Base-by-base conservation (phyloP, 2,797 vertebrate species). In the Gallinago nigripennis region DNA sequence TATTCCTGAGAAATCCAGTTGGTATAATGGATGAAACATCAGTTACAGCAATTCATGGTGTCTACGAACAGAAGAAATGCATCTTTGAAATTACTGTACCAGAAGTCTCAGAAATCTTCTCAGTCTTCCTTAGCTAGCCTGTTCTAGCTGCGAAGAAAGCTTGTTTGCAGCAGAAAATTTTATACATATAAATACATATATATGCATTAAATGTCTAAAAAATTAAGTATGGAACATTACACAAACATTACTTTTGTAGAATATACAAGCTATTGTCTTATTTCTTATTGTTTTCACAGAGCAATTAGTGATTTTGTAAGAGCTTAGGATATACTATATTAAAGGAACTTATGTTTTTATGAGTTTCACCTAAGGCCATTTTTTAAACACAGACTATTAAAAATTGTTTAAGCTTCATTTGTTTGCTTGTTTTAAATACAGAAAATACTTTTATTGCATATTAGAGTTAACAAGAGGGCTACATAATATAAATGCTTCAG, bases 1-100 rank as follows among this genome's bases (percentile, higher is more conserved):
- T 96, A 21, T 95, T 94, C 93, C 88, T 28, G 45, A 98, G 84
- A 94, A 96, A 79, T 54, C 2, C 69, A 90, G 46, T 48, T 75
- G 61, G 57, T 85, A 19, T 93, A 97, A 96, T 82, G 80, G 92
- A 95, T 89, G 82, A 96, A 97, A 94, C 89, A 90, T 95, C 95
- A 97, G 28, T 97, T 96, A 89, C 43, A 45, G 23, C 60, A 93
- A 87, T 57, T 94, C 50, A 30, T 84, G 51, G 60, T 85, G 69
- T 95, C 65, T 58, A 31, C 69, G 92, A 76, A 91, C 54, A 95
- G 58, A 91, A 90, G 37, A 96, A 96, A 95, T 93, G 33, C 54
- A 83, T 91, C 60, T 89, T 93, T 68, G 19, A 96, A 96, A 91
- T 91, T 70, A 88, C 50, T 66, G 24, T 76, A 80, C 21, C 43